Conservation (phyloP, 2,888 invertebrate species). For the Nasonovia ribisnigri region DNA sequence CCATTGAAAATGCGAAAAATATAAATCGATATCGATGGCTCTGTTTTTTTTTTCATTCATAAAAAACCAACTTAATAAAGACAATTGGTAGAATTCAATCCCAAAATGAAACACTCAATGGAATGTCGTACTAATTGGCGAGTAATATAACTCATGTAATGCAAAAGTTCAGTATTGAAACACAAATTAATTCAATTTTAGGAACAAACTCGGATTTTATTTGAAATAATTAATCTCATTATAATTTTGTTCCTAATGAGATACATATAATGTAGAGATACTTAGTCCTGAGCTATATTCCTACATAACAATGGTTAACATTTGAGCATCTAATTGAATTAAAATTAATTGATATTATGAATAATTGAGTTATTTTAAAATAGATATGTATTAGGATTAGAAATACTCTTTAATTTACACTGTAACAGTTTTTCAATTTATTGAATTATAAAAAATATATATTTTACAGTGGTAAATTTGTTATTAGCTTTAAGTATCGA, state of each 20-base stretch:
- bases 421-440: not conserved
- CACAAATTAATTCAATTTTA: too few species aligned
- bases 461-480: not conserved
- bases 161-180: too few species aligned
- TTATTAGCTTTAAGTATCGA: not conserved
- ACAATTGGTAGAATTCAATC: not conserved
- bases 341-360: not conserved
- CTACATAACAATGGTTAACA: too few species aligned
- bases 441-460: not conserved
- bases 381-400: not conserved
- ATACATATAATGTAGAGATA: too few species aligned
- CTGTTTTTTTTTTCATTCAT: not conserved
- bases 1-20: constrained; percentile 16
- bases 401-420: not conserved
- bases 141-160: too few species aligned
- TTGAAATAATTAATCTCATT: too few species aligned
- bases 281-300: too few species aligned
- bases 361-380: not conserved
- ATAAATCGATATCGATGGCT: not conserved
- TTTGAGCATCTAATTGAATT: not conserved
- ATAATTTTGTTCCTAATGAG: not conserved
- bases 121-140: too few species aligned
- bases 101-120: not conserved
- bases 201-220: not conserved
- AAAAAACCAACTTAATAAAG: not conserved